These are phyloP conservation scores for Centrocercus urophasianus DNA, from an alignment of 2,113 vertebrate genomes.

Conservation along the genomic window DNA sequence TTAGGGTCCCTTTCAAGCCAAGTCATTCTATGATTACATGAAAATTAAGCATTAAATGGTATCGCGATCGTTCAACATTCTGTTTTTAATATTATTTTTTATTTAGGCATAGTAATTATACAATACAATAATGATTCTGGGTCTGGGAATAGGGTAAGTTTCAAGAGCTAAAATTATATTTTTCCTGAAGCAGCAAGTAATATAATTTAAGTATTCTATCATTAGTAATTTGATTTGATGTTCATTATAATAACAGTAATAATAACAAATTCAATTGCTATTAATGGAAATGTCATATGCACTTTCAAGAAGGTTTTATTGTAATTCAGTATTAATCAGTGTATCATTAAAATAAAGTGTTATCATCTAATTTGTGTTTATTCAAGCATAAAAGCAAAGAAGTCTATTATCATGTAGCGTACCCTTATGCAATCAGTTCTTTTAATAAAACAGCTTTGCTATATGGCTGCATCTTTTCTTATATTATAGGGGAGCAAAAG, in stretches of 20 bases:
- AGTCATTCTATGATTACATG: background rate
- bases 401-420: background rate
- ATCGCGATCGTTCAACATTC: background rate
- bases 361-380: constrained; percentile 62
- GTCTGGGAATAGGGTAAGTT: background rate
- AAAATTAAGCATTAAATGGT: background rate
- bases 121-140: background rate
- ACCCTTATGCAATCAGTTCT: background rate
- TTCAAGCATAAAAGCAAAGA: constrained; percentile 52
- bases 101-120: background rate
- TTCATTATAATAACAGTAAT: constrained; percentile 63
- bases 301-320: constrained; percentile 54
- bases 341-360: constrained; percentile 60
- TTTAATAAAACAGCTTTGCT: background rate
- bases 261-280: constrained; percentile 67
- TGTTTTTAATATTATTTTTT: background rate
- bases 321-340: constrained; percentile 60
- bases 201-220: constrained; percentile 43
- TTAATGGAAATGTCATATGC: constrained; percentile 57
- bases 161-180: constrained; percentile 1
- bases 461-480: background rate
- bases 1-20: background rate
- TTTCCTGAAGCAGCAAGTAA: background rate
- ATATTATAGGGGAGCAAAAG: background rate
- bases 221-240: constrained; percentile 47